Evolutionary conservation across 2,888 invertebrate genomes (phyloP).

Genomic region (Polymixis flavicincta): DNA sequence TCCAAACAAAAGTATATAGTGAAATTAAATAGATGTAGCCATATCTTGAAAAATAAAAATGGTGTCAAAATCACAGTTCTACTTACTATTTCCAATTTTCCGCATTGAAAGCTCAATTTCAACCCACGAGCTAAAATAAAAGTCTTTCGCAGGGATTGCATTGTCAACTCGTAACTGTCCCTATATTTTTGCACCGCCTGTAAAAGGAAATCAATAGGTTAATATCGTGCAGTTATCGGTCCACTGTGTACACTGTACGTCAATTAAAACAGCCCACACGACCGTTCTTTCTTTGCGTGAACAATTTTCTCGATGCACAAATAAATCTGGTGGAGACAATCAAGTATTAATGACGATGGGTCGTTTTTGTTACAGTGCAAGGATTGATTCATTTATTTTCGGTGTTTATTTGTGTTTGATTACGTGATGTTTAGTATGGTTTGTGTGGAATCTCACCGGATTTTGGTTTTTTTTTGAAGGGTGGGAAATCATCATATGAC

Average conservation of each 20-base stretch:
- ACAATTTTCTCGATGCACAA: constrained; percentile 48
- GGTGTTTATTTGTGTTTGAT: background rate
- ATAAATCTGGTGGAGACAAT: constrained; percentile 52
- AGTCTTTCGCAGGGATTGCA: constrained; percentile 15
- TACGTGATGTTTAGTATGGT: background rate
- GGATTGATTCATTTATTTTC: background rate
- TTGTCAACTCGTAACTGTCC: constrained; percentile 32
- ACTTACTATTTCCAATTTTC: background rate
- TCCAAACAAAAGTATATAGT: background rate
- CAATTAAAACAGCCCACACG: constrained; percentile 64
- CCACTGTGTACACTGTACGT: constrained; percentile 67
- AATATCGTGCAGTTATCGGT: constrained; percentile 70
- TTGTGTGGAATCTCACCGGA: background rate
- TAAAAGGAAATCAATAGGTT: constrained; percentile 66
- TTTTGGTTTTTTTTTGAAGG: too few species aligned
- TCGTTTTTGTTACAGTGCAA: constrained; percentile 22
- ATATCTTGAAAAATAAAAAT: background rate
- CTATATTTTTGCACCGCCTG: constrained; percentile 37
- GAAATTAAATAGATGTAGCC: background rate
- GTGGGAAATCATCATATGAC: too few species aligned
- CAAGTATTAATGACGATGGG: constrained; percentile 40
- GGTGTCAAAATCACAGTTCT: background rate
- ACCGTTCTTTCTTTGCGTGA: constrained; percentile 46
- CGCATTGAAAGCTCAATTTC: background rate
- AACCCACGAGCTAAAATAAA: constrained; percentile 10